Conservation (phyloP, 1,140 invertebrate species). For the Drosophila arawakana region DNA sequence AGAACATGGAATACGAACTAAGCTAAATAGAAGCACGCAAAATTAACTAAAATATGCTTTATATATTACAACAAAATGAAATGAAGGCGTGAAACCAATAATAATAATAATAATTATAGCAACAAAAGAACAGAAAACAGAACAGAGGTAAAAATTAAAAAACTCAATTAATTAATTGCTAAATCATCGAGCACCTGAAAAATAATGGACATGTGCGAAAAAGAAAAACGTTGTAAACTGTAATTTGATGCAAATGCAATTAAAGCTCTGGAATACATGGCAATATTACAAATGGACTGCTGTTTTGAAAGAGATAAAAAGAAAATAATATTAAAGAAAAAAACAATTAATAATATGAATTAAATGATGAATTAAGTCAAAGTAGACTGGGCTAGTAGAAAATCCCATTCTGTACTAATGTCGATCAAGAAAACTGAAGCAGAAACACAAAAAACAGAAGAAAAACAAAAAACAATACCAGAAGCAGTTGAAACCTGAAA, state of each 20-base stretch:
- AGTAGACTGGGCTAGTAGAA: constrained; percentile 46
- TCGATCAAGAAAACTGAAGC: constrained; percentile 45
- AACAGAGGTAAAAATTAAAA: constrained; percentile 26
- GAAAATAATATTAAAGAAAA: constrained; percentile 1
- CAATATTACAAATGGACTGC: constrained; percentile 55
- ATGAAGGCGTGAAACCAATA: constrained; percentile 32
- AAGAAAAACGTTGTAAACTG: constrained; percentile 64
- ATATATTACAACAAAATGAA: constrained; percentile 14
- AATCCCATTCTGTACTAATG: constrained; percentile 36
- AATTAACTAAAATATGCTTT: constrained; percentile 54
- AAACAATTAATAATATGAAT: constrained; percentile 4
- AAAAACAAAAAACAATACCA: constrained; percentile 24
- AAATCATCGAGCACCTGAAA: constrained; percentile 42
- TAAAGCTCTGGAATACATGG: constrained; percentile 61
- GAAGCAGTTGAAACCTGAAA: constrained; percentile 59
- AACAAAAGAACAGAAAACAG: background rate
- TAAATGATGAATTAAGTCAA: constrained; percentile 24
- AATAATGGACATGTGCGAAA: constrained; percentile 36
- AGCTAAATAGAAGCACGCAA: constrained; percentile 68
- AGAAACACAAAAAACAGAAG: constrained; percentile 49
- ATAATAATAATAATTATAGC: background rate
- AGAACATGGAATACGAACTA: constrained; percentile 54
- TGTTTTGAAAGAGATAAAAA: constrained; percentile 27
- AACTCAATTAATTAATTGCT: constrained; percentile 45
- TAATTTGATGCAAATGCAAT: constrained; percentile 57